Base-by-base conservation (phyloP, 2,888 invertebrate genomes). In the Oligia strigilis region DNA sequence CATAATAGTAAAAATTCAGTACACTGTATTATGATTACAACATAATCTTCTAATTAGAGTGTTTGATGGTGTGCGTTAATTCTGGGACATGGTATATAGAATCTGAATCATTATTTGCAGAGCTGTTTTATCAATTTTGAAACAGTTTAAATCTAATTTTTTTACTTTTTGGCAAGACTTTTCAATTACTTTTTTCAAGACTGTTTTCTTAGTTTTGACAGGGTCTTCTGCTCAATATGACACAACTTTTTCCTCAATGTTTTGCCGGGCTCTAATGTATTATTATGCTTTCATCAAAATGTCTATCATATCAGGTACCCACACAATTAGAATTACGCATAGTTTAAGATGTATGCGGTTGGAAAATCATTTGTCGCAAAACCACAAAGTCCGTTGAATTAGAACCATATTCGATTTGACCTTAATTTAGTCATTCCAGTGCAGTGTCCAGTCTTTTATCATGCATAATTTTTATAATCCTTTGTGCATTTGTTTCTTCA, bases 281-380 rank as follows among this genome's bases (percentile, higher is more conserved):
- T 0, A 62, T 19, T 2, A 58, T 14, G n/a, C n/a, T 5, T 58
- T 66, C 8, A 67, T 66, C 14, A n/a, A 78, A 52, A 66, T 36
- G 8, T 0, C 13, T 43, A 71, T 66, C 46, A 36, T 55, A 66
- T 60, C 1, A 29, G n/a, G 29, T 29, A 52, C 65, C 46, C 58
- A 17, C 60, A 80, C 2, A 52, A 4, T 19, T n/a, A 67, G 14
- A 58, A 49, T 29, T 70, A 52, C 64, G 23, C 40, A 62, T 69
- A 67, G 62, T 40, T 84, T 64, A 3, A 64, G 36, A 36, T 60
- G 8, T 29, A 29, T 43, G 69, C 62, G 81, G 85, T n/a, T 43
- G 19, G 70, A 55, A 85, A 71, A 60, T 58, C 60, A 80, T 80
- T 80, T 66, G 58, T 46, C 6, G 6, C 43, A 14, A 65, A 85